Conservation (phyloP, 2,113 vertebrate species). For the Macrotus californicus region DNA sequence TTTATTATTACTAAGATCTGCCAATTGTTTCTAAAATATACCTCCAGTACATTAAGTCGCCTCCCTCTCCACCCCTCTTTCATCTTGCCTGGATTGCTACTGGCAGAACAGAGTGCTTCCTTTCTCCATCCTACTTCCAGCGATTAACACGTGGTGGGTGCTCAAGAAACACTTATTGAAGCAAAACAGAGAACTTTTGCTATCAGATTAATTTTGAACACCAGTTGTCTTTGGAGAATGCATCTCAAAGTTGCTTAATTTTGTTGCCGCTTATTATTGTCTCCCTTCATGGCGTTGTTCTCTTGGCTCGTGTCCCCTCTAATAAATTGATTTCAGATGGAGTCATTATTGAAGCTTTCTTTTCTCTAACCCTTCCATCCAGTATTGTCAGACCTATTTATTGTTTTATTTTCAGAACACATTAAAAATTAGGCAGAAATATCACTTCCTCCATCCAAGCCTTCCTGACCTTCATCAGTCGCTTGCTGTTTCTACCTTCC, state of each 20-base stretch:
- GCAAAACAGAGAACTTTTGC: not conserved
- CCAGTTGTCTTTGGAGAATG: not conserved
- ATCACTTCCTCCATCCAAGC: not conserved
- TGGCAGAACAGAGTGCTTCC: not conserved
- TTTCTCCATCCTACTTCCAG: not conserved
- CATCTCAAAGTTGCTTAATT: not conserved
- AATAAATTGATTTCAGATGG: not conserved
- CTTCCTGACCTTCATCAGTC: not conserved
- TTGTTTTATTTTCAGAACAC: not conserved
- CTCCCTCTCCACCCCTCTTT: not conserved
- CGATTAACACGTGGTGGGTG: fast-evolving
- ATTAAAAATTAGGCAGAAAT: not conserved
- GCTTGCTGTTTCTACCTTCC: not conserved
- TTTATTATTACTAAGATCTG: not conserved
- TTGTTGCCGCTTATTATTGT: not conserved
- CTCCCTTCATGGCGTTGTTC: not conserved
- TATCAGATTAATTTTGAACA: not conserved
- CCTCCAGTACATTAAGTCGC: fast-evolving
- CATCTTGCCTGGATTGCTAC: fast-evolving
- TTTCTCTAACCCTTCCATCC: not conserved
- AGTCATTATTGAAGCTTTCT: not conserved
- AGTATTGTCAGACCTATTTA: not conserved
- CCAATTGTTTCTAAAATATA: not conserved
- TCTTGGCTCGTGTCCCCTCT: not conserved
- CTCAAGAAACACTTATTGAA: not conserved